Conservation (phyloP, 1,140 invertebrate species). For the Tetramorium simillimum region DNA sequence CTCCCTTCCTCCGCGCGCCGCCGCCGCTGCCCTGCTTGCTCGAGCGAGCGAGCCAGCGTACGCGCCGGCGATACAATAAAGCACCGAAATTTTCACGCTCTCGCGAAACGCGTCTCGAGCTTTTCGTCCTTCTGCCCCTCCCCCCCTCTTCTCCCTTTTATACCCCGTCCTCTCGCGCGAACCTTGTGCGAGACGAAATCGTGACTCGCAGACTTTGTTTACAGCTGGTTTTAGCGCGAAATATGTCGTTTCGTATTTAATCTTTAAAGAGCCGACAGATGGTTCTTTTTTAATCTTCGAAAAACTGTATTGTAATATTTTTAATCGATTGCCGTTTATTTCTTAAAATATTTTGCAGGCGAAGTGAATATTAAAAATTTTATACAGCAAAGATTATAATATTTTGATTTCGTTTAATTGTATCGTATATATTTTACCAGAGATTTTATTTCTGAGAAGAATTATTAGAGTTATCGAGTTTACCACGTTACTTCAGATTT, state of each 20-base stretch:
- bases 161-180: neutral
- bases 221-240: constrained; percentile 1
- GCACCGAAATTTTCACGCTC: constrained; percentile 67
- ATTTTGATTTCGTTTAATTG: neutral
- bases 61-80: constrained; percentile 13
- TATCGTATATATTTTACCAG: neutral
- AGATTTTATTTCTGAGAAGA: neutral
- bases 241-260: constrained; percentile 12
- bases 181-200: neutral
- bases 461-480: neutral
- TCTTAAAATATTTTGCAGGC: neutral
- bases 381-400: neutral
- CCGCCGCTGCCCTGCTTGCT: neutral
- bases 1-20: constrained; percentile 32
- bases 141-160: too few relatives aligned
- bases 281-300: neutral
- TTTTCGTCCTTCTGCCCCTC: neutral
- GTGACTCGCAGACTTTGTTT: neutral
- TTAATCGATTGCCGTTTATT: neutral
- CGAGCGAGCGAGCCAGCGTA: neutral
- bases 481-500: neutral
- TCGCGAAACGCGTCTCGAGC: constrained; percentile 36
- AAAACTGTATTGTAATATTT: neutral
- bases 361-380: neutral
- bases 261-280: neutral